These are phyloP conservation scores for Bombus superbus DNA, from an alignment of 1,140 invertebrate species.

Conservation along the genomic window DNA sequence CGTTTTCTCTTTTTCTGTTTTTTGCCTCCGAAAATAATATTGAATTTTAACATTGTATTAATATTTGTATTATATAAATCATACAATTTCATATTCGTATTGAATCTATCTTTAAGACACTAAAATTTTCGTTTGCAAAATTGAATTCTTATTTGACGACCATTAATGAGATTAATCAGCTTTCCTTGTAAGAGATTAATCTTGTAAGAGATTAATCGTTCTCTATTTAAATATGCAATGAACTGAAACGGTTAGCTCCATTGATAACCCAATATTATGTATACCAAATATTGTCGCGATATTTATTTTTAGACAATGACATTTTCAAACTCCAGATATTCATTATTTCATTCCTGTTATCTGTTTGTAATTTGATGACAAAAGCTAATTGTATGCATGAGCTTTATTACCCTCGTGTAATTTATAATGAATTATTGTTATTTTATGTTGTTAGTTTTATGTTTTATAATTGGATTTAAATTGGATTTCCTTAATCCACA, in stretches of 20 bases:
- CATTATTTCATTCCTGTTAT: not conserved
- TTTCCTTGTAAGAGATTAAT: not conserved
- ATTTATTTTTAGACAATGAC: constrained; percentile 3
- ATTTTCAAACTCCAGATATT: not conserved
- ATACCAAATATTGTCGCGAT: not conserved
- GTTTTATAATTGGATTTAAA: too few relatives aligned
- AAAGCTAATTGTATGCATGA: not conserved
- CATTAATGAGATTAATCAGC: not conserved
- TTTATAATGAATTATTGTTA: not conserved
- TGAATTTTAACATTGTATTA: not conserved
- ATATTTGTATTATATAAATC: not conserved
- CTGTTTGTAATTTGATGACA: not conserved
- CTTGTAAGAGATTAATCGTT: too few relatives aligned
- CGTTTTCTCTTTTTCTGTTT: too few relatives aligned
- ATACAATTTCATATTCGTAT: not conserved
- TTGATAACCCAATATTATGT: constrained; percentile 42
- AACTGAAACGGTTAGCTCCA: constrained; percentile 16
- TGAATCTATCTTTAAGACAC: not conserved
- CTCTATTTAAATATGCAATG: constrained; percentile 25
- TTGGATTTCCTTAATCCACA: too few relatives aligned
- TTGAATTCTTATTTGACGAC: not conserved
- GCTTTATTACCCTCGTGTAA: not conserved
- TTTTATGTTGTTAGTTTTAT: not conserved
- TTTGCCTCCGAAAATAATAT: too few relatives aligned
- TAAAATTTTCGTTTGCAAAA: not conserved